Percentiles rank a stretch among this genome's conserved stretches.
These are phyloP conservation scores for Eudasyphora cyanicolor DNA, from an alignment of 2,888 invertebrate species.

Conservation along the genomic window DNA sequence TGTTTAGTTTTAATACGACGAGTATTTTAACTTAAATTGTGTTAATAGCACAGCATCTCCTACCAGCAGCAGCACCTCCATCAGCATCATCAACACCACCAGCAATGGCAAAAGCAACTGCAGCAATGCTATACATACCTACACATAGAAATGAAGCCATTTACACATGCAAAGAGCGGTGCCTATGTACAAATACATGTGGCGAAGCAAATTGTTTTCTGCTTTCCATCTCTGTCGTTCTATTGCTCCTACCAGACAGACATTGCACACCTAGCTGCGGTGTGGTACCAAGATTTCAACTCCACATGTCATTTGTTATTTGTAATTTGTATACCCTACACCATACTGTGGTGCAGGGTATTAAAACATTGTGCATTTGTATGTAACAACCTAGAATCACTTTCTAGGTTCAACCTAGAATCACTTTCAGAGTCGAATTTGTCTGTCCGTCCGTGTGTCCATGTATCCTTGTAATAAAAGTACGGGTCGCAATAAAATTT, in stretches of 20 bases:
- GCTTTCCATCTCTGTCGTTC: slow-evolving; percentile 14
- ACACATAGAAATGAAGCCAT: slow-evolving; percentile 34
- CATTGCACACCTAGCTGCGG: neutral
- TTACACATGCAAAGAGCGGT: neutral
- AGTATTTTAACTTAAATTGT: slow-evolving; percentile 55
- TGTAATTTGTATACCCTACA: too few relatives aligned
- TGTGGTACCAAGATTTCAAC: neutral
- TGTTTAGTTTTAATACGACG: slow-evolving; percentile 39
- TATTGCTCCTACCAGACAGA: too few relatives aligned
- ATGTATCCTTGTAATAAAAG: too few relatives aligned
- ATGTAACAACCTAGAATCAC: too few relatives aligned
- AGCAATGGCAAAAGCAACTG: slow-evolving; percentile 15
- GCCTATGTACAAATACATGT: neutral
- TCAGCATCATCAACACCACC: slow-evolving; percentile 26
- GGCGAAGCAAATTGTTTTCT: slow-evolving; percentile 50
- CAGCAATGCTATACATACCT: slow-evolving; percentile 11
- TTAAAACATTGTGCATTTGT: too few relatives aligned
- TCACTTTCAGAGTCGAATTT: too few relatives aligned
- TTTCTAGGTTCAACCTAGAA: too few relatives aligned
- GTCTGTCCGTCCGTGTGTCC: too few relatives aligned
- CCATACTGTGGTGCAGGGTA: too few relatives aligned
- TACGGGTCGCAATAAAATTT: too few relatives aligned
- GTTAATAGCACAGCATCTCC: slow-evolving; percentile 59
- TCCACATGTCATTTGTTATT: neutral
- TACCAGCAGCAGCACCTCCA: too few relatives aligned